Percentiles rank a stretch among this genome's conserved stretches.
These are phyloP conservation scores for Trididemnum clinides DNA, from an alignment of 23 tunicate genomes.

Conservation along the genomic window DNA sequence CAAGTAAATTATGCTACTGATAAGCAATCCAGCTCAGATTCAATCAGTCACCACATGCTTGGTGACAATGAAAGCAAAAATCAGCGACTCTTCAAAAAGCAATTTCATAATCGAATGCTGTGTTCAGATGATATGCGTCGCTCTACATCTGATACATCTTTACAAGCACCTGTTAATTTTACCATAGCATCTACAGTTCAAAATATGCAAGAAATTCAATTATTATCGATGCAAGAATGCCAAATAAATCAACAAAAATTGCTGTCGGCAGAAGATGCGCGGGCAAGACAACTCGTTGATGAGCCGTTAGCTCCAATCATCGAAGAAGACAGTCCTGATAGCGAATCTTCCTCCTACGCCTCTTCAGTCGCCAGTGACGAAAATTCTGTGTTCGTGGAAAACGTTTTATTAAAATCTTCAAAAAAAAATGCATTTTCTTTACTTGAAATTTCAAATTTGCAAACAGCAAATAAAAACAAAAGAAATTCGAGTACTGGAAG, in stretches of 20 bases:
- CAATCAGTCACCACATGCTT: background rate
- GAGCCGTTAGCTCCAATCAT: conserved; percentile 92
- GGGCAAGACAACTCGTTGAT: conserved; percentile 75
- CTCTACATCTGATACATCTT: background rate
- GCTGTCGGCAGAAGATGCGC: conserved; percentile 25
- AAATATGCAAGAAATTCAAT: too few relatives aligned
- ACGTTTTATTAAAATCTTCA: background rate
- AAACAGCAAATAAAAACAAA: background rate
- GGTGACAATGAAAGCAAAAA: background rate
- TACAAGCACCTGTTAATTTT: background rate
- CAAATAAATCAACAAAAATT: background rate
- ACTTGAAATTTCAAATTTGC: background rate
- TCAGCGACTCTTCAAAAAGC: background rate
- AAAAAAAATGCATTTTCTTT: background rate
- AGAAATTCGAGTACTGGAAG: conserved; percentile 2
- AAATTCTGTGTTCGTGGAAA: background rate
- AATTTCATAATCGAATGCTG: background rate
- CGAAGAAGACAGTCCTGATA: conserved; percentile 80
- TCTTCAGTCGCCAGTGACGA: conserved; percentile 55
- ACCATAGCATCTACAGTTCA: background rate
- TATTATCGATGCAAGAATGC: background rate
- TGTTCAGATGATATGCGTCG: too few relatives aligned
- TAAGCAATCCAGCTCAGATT: background rate
- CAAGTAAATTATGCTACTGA: conserved; percentile 19
- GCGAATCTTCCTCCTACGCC: conserved; percentile 64